phyloP scores from a whole-genome alignment of 2,888 invertebrate species.

The Nyleta sp. region DNA sequence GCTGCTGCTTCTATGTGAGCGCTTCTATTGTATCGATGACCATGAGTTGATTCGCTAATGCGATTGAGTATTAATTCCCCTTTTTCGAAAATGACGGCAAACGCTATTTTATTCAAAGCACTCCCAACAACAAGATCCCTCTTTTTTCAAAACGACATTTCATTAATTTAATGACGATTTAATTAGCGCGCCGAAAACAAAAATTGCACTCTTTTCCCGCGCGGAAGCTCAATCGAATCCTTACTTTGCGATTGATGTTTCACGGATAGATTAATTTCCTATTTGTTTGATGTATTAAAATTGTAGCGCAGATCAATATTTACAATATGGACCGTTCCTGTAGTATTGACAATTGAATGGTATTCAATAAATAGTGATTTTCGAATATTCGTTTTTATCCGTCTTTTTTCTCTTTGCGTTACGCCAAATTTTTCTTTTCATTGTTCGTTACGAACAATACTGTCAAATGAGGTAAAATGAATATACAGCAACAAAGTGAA shows the following conservation, averaged over 20 bases:
- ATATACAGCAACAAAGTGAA: constrained; percentile 56
- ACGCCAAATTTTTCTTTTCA: constrained; percentile 59
- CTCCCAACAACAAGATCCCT: constrained; percentile 58
- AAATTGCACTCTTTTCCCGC: too few species aligned
- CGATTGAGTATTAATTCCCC: constrained; percentile 81
- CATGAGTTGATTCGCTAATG: constrained; percentile 78
- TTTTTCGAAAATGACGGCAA: constrained; percentile 69
- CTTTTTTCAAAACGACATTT: constrained; percentile 30
- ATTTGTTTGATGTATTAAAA: constrained; percentile 41
- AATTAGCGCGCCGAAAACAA: constrained; percentile 13
- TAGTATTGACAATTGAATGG: constrained; percentile 42
- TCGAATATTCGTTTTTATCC: constrained; percentile 49
- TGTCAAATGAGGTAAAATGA: constrained; percentile 62
- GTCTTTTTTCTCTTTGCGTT: constrained; percentile 47
- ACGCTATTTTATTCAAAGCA: constrained; percentile 53
- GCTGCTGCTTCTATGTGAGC: constrained; percentile 64
- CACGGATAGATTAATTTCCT: constrained; percentile 31
- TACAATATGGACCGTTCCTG: constrained; percentile 17
- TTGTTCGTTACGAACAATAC: constrained; percentile 63
- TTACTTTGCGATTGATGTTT: constrained; percentile 8
- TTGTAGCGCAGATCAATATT: constrained; percentile 33
- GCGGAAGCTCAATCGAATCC: not conserved
- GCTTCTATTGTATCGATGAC: constrained; percentile 67
- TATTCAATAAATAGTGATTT: constrained; percentile 53
- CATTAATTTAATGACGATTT: constrained; percentile 32